Evolutionary conservation across 1,140 invertebrate genomes (phyloP).

Genomic region (Gyrodactylus salaris): DNA sequence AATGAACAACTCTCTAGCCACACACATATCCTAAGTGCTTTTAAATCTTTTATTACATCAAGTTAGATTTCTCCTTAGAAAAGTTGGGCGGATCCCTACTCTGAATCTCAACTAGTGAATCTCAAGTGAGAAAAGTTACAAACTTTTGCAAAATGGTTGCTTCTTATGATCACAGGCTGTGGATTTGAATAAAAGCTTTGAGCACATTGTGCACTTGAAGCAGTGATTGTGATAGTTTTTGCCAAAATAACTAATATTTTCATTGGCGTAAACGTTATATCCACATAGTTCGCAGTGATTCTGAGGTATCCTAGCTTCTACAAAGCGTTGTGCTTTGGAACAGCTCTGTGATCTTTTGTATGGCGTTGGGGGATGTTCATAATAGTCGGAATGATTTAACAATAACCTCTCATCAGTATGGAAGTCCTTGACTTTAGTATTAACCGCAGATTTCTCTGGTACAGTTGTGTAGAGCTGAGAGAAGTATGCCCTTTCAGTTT

Average conservation of each 20-base stretch:
- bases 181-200: neutral
- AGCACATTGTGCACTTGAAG: neutral
- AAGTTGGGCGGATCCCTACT: too few relatives aligned
- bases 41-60: too few relatives aligned
- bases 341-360: neutral
- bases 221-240: neutral
- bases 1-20: too few relatives aligned
- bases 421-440: neutral
- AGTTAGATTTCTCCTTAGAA: too few relatives aligned
- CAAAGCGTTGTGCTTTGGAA: neutral
- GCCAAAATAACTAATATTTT: neutral
- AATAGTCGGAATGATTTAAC: too few relatives aligned
- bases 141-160: neutral
- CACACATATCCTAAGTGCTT: too few relatives aligned
- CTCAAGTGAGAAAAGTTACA: neutral
- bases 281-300: neutral
- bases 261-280: neutral
- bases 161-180: neutral
- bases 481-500: neutral
- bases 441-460: neutral
- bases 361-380: neutral
- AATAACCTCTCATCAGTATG: neutral
- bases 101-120: too few relatives aligned
- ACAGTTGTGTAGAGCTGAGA: neutral
- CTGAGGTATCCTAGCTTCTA: neutral